Percentiles rank a stretch among this genome's conserved stretches.
Conservation (phyloP, 53 echinoderm and acorn worm species). For the Luidia sarsii region DNA sequence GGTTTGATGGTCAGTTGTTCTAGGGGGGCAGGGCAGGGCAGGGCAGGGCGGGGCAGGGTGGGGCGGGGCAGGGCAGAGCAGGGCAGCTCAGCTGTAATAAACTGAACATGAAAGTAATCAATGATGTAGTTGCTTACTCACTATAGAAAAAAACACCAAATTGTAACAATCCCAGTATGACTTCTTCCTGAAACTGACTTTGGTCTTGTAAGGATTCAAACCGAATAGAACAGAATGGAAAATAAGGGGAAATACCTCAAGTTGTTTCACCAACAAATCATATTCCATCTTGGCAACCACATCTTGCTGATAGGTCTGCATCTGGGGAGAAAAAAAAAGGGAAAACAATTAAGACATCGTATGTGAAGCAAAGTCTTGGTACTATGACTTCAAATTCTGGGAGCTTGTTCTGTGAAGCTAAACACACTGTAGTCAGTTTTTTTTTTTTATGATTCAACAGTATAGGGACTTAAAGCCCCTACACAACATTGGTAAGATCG, state of each 20-base stretch:
- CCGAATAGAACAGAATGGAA: neutral
- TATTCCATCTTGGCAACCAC: conserved; percentile 17
- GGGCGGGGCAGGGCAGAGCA: no score
- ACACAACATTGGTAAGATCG: no score
- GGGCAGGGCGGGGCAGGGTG: no score
- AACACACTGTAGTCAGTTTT: neutral
- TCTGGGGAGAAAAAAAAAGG: neutral
- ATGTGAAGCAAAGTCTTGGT: neutral
- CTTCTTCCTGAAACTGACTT: neutral
- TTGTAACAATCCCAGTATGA: neutral
- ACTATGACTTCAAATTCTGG: neutral
- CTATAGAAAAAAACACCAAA: neutral
- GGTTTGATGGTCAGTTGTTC: no score
- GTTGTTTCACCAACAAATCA: conserved; percentile 3
- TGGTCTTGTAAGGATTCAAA: neutral
- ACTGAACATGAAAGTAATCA: neutral
- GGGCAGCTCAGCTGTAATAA: neutral
- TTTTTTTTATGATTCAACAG: neutral
- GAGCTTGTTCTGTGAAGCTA: neutral
- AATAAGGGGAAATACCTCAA: conserved; percentile 7
- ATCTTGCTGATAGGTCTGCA: conserved; percentile 11
- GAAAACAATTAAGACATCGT: neutral
- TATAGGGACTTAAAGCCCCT: neutral
- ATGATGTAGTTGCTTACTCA: neutral
- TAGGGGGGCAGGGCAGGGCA: no score